Conservation (phyloP, 2,888 invertebrate genomes). For the Erebia palarica region DNA sequence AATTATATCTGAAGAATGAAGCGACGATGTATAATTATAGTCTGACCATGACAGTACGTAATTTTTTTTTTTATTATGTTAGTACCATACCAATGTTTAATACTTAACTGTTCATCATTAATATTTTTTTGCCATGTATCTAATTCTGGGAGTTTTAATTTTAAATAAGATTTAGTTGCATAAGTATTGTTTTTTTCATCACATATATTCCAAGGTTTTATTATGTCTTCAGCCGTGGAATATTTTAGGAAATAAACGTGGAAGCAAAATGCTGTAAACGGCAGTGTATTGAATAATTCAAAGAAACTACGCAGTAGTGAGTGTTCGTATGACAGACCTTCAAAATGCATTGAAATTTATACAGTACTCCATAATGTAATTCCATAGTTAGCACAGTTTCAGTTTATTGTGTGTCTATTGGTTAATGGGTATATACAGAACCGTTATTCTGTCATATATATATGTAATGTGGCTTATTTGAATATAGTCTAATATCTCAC, state of each 20-base stretch:
- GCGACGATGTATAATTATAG: too few relatives aligned
- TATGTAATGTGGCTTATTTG: too few relatives aligned
- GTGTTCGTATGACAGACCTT: conserved; percentile 55
- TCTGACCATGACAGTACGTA: too few relatives aligned
- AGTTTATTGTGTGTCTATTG: conserved; percentile 12
- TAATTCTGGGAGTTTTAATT: too few relatives aligned
- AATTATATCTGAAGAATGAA: too few relatives aligned
- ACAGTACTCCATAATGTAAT: conserved; percentile 20
- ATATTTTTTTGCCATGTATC: too few relatives aligned
- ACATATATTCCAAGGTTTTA: conserved; percentile 40
- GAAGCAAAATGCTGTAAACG: conserved; percentile 50
- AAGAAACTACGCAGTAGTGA: conserved; percentile 58
- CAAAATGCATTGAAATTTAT: conserved; percentile 55
- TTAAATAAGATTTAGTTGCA: too few relatives aligned
- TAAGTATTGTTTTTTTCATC: background rate
- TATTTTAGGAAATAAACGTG: conserved; percentile 46
- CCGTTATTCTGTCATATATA: background rate
- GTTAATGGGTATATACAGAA: conserved; percentile 3
- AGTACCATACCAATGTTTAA: too few relatives aligned
- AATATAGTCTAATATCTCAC: too few relatives aligned
- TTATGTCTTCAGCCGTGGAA: conserved; percentile 43
- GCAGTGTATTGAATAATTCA: conserved; percentile 68
- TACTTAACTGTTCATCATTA: too few relatives aligned
- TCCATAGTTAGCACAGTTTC: conserved; percentile 10
- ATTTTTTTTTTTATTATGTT: too few relatives aligned